Base-by-base conservation (phyloP, 1,140 invertebrate genomes). In the Cyphomyrmex costatus region DNA sequence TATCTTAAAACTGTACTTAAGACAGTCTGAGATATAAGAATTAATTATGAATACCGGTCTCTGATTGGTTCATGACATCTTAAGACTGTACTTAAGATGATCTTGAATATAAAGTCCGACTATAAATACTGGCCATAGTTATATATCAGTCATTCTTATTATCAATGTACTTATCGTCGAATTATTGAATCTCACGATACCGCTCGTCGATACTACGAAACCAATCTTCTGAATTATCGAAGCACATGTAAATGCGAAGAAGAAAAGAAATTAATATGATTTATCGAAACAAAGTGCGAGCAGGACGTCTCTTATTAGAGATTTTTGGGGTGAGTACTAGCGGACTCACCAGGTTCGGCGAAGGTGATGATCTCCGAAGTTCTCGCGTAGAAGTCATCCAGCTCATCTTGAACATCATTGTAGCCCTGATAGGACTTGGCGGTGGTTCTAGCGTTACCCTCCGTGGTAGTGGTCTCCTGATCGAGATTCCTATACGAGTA, bases 281-380 rank as follows among this genome's bases (percentile, higher is more conserved):
- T 53, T 53, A n/a, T 27, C 46, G 16, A 16, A 63, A 63, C 27
- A 65, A 70, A 10, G 36, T 12, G 60, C 27, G 5, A 27, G 21
- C 24, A 71, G 2, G 4, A 56, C 10, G n/a, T n/a, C 10, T 42
- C 2, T 42, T 42, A 8, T 33, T 53, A 14, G 49, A 53, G 27
- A 36, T 19, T 56, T 21, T 12, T 76, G 6, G n/a, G 19, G 7
- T 8, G n/a, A 36, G 14, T 2, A 10, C 3, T 1, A 30, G 12
- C 1, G 49, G 46, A 94, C 96, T 96, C 95, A 98, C 97, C 97
- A 94, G 96, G 96, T 93, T 98, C 97, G 6, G 97, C 97, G 92
- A 98, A 98, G 16, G 97, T 97, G 89, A 98, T 98, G 90, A 98
- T 97, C 94, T 98, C 97, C 33, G 97, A 97, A 6, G 97, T 98